phyloP scores from a whole-genome alignment of 2,797 vertebrate genomes.

The Sternotherus odoratus region DNA sequence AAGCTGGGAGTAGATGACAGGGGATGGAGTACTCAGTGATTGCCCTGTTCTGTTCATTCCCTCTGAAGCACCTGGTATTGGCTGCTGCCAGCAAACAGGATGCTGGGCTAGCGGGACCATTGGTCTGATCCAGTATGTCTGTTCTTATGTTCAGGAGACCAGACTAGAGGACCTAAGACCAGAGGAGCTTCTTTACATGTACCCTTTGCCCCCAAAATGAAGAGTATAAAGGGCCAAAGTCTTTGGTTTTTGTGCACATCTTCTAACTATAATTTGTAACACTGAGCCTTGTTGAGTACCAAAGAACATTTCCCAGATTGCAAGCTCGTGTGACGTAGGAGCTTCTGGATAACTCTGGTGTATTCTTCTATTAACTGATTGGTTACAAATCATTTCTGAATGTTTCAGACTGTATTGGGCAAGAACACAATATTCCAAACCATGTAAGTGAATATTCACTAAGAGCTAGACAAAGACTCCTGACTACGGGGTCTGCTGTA shows the following conservation, averaged over 20 bases:
- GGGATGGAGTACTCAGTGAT: neutral
- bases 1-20: too few species aligned
- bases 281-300: too few species aligned
- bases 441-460: neutral
- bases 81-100: neutral
- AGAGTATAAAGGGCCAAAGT: neutral
- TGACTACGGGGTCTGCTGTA: fast-evolving
- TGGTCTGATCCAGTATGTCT: neutral
- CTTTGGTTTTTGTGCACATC: neutral
- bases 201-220: neutral
- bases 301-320: neutral
- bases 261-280: neutral
- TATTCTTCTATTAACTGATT: neutral
- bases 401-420: neutral
- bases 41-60: neutral
- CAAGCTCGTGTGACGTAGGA: neutral
- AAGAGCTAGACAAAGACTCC: neutral
- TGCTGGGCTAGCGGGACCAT: neutral
- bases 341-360: fast-evolving
- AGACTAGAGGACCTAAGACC: neutral
- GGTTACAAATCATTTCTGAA: neutral
- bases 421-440: neutral
- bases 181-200: neutral
- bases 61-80: neutral
- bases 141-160: neutral